Conservation (phyloP, 2,797 vertebrate species). For the Todus mexicanus region DNA sequence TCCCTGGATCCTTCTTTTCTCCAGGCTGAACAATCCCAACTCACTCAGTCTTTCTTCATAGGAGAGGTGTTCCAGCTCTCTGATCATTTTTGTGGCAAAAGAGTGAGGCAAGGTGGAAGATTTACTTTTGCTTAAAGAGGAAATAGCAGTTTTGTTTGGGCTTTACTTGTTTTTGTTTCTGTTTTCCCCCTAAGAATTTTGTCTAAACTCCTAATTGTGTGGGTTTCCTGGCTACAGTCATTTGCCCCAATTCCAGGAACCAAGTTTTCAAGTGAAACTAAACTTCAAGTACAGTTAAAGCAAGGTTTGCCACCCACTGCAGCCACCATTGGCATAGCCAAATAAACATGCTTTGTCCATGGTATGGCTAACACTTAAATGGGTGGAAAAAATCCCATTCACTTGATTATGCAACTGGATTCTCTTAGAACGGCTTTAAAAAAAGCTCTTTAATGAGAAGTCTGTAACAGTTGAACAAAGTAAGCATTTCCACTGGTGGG, state of each 20-base stretch:
- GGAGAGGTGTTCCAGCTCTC: not conserved
- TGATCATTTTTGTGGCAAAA: not conserved
- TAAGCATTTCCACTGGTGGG: slow-evolving; percentile 53
- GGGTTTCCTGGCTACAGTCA: not conserved
- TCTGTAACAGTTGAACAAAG: slow-evolving; percentile 33
- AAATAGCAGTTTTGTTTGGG: not conserved
- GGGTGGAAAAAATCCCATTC: slow-evolving; percentile 10
- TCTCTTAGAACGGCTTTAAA: slow-evolving; percentile 27
- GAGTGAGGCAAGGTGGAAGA: not conserved
- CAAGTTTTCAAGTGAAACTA: slow-evolving; percentile 9
- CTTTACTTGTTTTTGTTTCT: not conserved
- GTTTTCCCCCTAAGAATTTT: not conserved
- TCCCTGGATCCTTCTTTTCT: not conserved
- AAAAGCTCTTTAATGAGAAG: slow-evolving; percentile 33
- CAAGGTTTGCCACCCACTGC: slow-evolving; percentile 26
- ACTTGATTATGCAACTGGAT: slow-evolving; percentile 55
- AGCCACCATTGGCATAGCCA: not conserved
- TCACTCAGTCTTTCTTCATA: not conserved
- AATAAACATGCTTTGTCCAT: slow-evolving; percentile 47
- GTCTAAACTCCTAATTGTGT: not conserved
- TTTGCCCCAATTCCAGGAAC: not conserved
- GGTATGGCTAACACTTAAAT: slow-evolving; percentile 33
- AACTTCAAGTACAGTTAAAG: not conserved
- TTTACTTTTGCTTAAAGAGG: not conserved
- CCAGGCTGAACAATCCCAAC: not conserved